Base-by-base conservation (phyloP, 2,888 invertebrate species). In the Synanthedon tipuliformis region DNA sequence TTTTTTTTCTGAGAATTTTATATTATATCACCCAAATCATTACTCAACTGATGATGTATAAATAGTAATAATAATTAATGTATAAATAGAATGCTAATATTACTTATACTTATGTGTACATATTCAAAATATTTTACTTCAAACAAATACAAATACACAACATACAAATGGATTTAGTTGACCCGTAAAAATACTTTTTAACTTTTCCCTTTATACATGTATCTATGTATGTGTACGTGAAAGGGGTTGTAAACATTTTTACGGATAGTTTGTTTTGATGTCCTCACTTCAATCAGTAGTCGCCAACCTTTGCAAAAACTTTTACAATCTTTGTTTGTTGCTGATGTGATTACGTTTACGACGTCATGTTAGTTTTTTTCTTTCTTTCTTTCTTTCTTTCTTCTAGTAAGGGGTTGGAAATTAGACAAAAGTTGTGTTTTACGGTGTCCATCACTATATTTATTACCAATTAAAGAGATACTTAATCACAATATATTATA, bases 231-330 rank as follows among this genome's bases (percentile, higher is more conserved):
- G 23, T 34, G 5, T 8, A 34, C 34, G 34, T 34, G 57, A 69
- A 77, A 76, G 73, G 79, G 76, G 75, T 73, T 57, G 52, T 48
- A 55, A 64, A 66, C 64, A 64, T 73, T 75, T 49, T 78, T 77
- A 70, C 76, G 66, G 61, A 52, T 65, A 57, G 71, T 78, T 75
- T 64, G 61, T 62, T 79, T 79, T 81, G 69, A 77, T 70, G 69
- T 61, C 58, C 57, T 54, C 51, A 4, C 58, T 58, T 67, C 68
- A 69, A 69, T 71, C 71, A 66, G 65, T 18, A 41, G 48, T 54
- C 56, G 57, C 51, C 58, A 59, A 62, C 62, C 59, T 62, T 61
- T 53, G 60, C 56, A 52, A 16, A n/a, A 56, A 57, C 50, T 59
- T 56, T 41, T 49, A 51, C 58, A 56, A 59, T 60, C 57, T 61